phyloP scores from a whole-genome alignment of 2,797 vertebrate species.

The Manis pentadactyla region DNA sequence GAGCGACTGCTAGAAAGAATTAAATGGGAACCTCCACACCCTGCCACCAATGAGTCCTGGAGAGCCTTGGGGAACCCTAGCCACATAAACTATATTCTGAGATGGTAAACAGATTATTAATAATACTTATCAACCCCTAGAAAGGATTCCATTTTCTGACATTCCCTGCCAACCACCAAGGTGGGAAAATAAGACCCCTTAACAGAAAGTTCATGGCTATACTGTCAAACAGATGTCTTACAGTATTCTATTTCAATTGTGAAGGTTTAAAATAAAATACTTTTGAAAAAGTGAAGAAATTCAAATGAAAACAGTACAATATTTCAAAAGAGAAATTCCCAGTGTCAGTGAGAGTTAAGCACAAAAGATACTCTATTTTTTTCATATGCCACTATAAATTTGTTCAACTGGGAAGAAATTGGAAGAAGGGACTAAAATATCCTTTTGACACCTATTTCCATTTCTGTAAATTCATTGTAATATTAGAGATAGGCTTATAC shows the following conservation, averaged over 20 bases:
- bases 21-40: background rate
- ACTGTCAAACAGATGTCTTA: slow-evolving; percentile 46
- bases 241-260: slow-evolving; percentile 12
- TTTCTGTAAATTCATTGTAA: slow-evolving; percentile 53
- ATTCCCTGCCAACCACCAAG: slow-evolving; percentile 70
- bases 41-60: background rate
- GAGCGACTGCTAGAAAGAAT: slow-evolving; percentile 43
- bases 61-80: slow-evolving; percentile 26
- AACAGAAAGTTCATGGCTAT: slow-evolving; percentile 45
- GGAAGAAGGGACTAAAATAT: background rate
- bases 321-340: slow-evolving; percentile 43
- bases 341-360: slow-evolving; percentile 19
- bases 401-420: slow-evolving; percentile 27
- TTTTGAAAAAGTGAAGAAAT: slow-evolving; percentile 40
- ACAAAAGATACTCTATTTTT: slow-evolving; percentile 37
- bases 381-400: slow-evolving; percentile 18
- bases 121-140: slow-evolving; percentile 66
- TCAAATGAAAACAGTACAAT: slow-evolving; percentile 46
- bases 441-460: slow-evolving; percentile 50
- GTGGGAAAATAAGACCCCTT: slow-evolving; percentile 54
- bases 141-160: slow-evolving; percentile 66
- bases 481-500: slow-evolving; percentile 1
- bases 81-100: slow-evolving; percentile 26
- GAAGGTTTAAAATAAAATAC: slow-evolving; percentile 54
- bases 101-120: slow-evolving; percentile 79